A percentile compares a stretch with the other conserved stretches of the same genome.
Conservation (phyloP, 2,113 vertebrate species). For the Capreolus pygargus region DNA sequence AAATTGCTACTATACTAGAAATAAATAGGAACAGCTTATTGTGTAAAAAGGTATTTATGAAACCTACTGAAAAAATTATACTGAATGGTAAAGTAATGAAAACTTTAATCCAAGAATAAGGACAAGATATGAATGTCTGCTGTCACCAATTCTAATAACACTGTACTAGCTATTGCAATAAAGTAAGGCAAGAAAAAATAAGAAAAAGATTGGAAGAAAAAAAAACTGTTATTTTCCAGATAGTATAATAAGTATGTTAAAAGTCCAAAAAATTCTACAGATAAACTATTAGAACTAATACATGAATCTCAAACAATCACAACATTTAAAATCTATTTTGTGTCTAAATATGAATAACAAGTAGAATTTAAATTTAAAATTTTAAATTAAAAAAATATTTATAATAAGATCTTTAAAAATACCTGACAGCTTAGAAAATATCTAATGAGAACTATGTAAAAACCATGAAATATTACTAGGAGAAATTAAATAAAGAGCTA, state of each 20-base stretch:
- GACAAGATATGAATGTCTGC: background rate
- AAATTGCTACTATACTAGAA: conserved; percentile 28
- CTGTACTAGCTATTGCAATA: background rate
- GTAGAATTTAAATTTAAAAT: background rate
- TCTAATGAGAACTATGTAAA: background rate
- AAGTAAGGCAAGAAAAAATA: background rate
- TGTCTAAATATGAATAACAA: background rate
- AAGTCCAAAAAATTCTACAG: background rate
- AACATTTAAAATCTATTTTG: background rate
- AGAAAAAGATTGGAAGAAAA: background rate
- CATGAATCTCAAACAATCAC: background rate
- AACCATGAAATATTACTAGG: background rate
- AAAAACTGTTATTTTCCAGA: background rate
- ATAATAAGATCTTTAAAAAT: background rate
- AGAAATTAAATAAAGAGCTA: background rate
- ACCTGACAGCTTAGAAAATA: background rate
- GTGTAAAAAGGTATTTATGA: background rate
- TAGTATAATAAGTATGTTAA: background rate
- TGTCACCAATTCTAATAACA: background rate
- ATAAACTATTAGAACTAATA: background rate
- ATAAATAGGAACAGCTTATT: background rate
- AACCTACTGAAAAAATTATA: background rate
- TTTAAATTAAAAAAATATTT: background rate
- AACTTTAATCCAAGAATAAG: background rate
- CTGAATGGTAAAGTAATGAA: background rate